These are phyloP conservation scores for Trogon surrucura DNA, from an alignment of 2,113 vertebrate genomes.

Conservation along the genomic window DNA sequence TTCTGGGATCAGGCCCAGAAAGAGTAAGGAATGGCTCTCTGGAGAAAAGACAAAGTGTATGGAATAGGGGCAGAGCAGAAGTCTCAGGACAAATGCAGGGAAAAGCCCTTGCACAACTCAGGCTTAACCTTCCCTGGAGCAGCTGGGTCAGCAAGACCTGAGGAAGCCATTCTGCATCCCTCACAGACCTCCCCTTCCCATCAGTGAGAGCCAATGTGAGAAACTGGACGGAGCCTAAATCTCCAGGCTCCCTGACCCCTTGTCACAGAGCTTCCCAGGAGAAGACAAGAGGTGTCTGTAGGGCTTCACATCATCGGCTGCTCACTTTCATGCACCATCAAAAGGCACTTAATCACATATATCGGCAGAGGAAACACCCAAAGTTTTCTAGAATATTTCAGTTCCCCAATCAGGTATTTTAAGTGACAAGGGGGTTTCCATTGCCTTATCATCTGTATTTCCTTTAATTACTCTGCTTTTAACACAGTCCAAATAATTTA, in stretches of 20 bases:
- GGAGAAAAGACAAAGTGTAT: constrained; percentile 7
- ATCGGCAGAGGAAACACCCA: neutral
- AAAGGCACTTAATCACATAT: neutral
- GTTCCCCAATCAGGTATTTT: neutral
- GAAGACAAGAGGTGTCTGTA: neutral
- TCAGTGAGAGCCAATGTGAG: accelerated
- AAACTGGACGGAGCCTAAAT: neutral
- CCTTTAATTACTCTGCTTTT: neutral
- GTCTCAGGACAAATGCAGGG: neutral
- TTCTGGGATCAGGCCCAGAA: constrained; percentile 33
- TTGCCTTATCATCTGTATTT: neutral
- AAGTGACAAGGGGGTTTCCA: neutral
- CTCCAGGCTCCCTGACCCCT: neutral
- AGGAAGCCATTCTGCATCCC: neutral
- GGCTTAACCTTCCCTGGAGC: neutral
- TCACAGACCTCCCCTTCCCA: neutral
- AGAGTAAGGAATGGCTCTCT: neutral
- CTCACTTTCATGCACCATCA: neutral
- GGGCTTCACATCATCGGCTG: neutral
- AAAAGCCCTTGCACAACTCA: neutral
- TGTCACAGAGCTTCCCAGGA: neutral
- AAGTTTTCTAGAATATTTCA: neutral
- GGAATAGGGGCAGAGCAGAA: constrained; percentile 7
- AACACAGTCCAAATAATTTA: neutral
- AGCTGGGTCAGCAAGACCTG: neutral